phyloP scores from a whole-genome alignment of 2,797 vertebrate genomes.

The Limnodromus scolopaceus region DNA sequence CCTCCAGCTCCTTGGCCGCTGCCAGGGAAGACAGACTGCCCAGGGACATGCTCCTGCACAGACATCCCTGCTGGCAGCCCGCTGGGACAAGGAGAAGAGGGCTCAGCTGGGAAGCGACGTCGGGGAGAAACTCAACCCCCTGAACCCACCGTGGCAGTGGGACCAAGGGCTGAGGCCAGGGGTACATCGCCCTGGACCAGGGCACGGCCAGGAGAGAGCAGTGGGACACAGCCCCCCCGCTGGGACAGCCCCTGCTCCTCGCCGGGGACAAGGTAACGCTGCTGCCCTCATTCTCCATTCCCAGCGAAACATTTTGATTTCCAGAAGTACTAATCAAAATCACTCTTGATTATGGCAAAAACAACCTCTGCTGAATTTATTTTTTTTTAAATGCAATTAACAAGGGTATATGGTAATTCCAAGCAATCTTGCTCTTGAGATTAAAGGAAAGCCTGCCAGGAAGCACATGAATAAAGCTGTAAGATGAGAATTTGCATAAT shows the following conservation, averaged over 20 bases:
- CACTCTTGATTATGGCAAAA: conserved; percentile 80
- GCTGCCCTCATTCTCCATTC: background rate
- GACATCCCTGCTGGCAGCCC: fast-evolving
- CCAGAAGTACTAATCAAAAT: conserved; percentile 80
- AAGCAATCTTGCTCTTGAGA: conserved; percentile 81
- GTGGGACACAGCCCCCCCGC: background rate
- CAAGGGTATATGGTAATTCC: conserved; percentile 80
- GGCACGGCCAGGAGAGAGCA: fast-evolving
- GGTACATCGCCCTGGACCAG: fast-evolving
- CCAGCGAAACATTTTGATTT: conserved; percentile 69
- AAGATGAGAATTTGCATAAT: conserved; percentile 83
- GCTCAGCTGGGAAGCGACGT: background rate
- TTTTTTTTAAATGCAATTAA: conserved; percentile 77
- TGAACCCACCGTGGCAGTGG: fast-evolving
- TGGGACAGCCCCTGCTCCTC: background rate
- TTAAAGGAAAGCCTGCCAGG: conserved; percentile 81
- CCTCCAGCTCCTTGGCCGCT: background rate
- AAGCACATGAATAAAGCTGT: conserved; percentile 80
- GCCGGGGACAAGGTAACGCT: background rate
- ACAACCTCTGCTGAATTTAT: conserved; percentile 73
- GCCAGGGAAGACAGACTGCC: background rate
- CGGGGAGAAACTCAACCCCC: background rate
- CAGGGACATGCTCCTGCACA: background rate
- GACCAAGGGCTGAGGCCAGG: fast-evolving
- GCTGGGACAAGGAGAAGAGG: fast-evolving